phyloP scores from a whole-genome alignment of 2,113 vertebrate genomes.

The Etheostoma spectabile region DNA sequence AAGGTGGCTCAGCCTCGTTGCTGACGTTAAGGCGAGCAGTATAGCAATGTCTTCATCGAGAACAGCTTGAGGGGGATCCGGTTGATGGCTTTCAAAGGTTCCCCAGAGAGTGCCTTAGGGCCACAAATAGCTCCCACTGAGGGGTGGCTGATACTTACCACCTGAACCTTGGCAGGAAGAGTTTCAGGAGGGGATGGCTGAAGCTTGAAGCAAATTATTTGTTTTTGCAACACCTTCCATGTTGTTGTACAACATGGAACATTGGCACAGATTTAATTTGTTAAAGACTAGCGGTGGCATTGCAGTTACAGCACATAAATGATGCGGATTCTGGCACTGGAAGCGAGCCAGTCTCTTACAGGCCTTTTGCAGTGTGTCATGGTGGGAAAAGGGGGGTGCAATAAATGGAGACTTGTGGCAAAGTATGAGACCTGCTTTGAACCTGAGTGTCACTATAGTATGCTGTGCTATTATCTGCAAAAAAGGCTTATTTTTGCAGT shows the following conservation, averaged over 20 bases:
- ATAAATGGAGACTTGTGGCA: constrained; percentile 2
- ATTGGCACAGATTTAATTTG: neutral
- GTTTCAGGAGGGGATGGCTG: neutral
- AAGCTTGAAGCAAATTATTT: neutral
- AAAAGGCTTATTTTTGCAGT: neutral
- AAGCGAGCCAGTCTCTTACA: neutral
- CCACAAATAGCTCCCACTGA: constrained; percentile 26
- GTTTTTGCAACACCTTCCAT: neutral
- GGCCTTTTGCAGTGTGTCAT: neutral
- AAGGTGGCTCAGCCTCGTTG: constrained; percentile 11
- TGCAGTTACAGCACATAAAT: neutral
- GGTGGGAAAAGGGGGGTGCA: neutral
- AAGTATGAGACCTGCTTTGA: neutral
- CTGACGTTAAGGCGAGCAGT: neutral
- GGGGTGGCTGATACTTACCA: constrained; percentile 21
- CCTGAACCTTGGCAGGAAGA: constrained; percentile 20
- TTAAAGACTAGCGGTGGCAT: neutral
- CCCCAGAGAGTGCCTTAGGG: constrained; percentile 28
- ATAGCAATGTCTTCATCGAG: constrained; percentile 3
- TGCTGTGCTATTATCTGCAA: neutral
- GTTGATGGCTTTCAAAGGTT: constrained; percentile 37
- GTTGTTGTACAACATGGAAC: constrained; percentile 1
- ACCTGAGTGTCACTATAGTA: neutral
- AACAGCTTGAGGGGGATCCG: constrained; percentile 27
- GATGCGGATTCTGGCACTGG: neutral